phyloP scores from a whole-genome alignment of 2,888 invertebrate genomes.

The Hydrotaea diabolus region DNA sequence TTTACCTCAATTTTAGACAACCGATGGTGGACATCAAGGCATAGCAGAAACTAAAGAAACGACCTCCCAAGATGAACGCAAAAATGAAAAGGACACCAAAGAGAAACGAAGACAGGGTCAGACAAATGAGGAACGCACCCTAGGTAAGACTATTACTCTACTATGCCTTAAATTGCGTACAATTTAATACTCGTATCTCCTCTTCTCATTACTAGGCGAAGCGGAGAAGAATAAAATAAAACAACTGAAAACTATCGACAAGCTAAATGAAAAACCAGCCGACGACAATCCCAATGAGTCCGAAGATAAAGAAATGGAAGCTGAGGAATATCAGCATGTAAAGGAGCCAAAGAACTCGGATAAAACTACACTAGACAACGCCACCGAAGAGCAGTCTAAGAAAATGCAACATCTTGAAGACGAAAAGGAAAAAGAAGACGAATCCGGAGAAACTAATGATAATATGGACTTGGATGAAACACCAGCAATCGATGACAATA shows the following conservation, averaged over 20 bases:
- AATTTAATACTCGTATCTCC: background rate
- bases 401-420: conserved; percentile 83
- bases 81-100: conserved; percentile 79
- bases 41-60: conserved; percentile 79
- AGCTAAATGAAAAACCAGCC: conserved; percentile 75
- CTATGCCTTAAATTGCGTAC: background rate
- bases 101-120: conserved; percentile 88
- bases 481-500: conserved; percentile 71
- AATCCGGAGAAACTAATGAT: conserved; percentile 81
- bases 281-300: conserved; percentile 78
- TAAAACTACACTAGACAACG: conserved; percentile 87
- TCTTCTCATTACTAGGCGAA: conserved; percentile 73
- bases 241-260: conserved; percentile 82
- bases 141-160: conserved; percentile 78
- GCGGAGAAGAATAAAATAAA: conserved; percentile 78
- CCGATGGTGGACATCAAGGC: conserved; percentile 86
- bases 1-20: conserved; percentile 69
- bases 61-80: conserved; percentile 78
- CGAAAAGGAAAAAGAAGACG: conserved; percentile 83
- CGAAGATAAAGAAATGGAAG: conserved; percentile 81
- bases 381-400: conserved; percentile 90
- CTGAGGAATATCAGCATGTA: conserved; percentile 91
- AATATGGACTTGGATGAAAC: conserved; percentile 81
- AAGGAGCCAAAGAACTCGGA: conserved; percentile 89
- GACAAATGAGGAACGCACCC: conserved; percentile 87